These are phyloP conservation scores for Meriones unguiculatus DNA, from an alignment of 2,113 vertebrate species.

Conservation along the genomic window DNA sequence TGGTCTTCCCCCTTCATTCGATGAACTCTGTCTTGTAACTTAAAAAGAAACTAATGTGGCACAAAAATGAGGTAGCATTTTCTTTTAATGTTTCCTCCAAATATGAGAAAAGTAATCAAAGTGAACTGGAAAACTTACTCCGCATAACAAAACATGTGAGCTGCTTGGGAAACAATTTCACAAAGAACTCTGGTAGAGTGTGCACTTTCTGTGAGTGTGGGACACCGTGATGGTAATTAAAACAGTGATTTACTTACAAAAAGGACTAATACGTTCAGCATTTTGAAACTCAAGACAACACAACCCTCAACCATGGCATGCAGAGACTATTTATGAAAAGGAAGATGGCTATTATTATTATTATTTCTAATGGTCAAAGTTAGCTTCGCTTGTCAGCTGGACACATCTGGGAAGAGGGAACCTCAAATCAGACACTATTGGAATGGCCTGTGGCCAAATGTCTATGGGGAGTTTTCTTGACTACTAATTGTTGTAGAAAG, in stretches of 20 bases:
- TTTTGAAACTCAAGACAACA: not conserved
- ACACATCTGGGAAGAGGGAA: not conserved
- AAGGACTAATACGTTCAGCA: not conserved
- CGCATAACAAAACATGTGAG: not conserved
- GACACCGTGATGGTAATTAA: not conserved
- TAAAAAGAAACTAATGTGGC: constrained; percentile 5
- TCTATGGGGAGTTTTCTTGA: not conserved
- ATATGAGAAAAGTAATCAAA: constrained; percentile 18
- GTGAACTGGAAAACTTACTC: not conserved
- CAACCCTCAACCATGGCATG: not conserved
- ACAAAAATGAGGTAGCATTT: not conserved
- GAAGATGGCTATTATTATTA: not conserved
- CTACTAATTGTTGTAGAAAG: not conserved
- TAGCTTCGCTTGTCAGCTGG: not conserved
- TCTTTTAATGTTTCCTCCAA: not conserved
- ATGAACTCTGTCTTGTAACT: not conserved
- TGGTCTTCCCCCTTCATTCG: not conserved
- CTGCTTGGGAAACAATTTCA: not conserved
- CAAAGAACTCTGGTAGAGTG: not conserved
- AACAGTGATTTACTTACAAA: not conserved
- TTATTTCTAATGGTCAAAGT: not conserved
- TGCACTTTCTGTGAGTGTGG: not conserved
- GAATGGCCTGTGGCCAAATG: not conserved
- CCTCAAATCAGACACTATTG: not conserved
- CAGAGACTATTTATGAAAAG: not conserved